Conservation (phyloP, 1,140 invertebrate genomes). For the Magallana angulata region DNA sequence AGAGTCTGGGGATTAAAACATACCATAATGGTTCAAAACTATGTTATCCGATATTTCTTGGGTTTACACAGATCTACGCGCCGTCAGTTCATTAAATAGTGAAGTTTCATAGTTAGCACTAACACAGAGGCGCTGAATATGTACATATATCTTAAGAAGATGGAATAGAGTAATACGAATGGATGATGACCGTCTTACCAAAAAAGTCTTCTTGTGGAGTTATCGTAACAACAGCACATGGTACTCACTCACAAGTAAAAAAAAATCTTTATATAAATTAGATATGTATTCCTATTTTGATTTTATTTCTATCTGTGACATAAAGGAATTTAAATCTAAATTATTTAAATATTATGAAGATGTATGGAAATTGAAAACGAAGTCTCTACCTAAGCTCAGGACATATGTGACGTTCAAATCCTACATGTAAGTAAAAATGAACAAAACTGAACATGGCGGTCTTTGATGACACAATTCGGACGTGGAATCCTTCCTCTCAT, state of each 20-base stretch:
- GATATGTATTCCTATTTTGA: background rate
- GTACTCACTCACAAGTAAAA: background rate
- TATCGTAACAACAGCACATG: background rate
- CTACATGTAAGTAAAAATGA: background rate
- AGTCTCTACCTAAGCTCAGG: background rate
- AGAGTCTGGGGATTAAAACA: no score
- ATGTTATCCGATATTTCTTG: no score
- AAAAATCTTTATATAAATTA: background rate
- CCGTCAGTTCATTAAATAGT: no score
- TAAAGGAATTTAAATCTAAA: background rate
- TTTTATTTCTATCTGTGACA: background rate
- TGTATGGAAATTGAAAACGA: background rate
- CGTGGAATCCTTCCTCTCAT: background rate
- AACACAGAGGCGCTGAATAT: background rate
- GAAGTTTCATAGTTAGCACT: background rate
- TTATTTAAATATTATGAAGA: background rate
- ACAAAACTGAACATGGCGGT: background rate
- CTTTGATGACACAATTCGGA: background rate
- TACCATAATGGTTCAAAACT: no score
- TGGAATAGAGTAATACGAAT: background rate
- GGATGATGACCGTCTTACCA: background rate
- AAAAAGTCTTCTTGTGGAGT: background rate
- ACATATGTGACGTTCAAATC: constrained; percentile 4
- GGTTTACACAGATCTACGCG: no score
- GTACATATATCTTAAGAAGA: background rate